These are phyloP conservation scores for Myotis findleyi DNA, from an alignment of 2,797 vertebrate species.

Conservation along the genomic window DNA sequence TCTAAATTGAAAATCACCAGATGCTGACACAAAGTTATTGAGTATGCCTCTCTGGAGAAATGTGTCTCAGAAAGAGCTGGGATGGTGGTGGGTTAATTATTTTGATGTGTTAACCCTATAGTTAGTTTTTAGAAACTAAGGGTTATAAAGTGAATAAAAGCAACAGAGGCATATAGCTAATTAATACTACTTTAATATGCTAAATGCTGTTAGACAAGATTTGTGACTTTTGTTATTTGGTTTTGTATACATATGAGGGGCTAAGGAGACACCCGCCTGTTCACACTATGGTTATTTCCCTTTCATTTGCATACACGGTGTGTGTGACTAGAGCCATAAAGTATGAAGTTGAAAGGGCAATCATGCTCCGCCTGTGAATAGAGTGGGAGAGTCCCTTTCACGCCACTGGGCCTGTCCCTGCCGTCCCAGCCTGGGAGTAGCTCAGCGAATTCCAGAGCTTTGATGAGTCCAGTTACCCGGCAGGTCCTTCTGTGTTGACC, in stretches of 20 bases:
- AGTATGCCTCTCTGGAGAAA: neutral
- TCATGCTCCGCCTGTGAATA: accelerated
- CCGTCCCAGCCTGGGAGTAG: neutral
- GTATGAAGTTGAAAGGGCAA: neutral
- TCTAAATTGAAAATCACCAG: slow-evolving; percentile 9
- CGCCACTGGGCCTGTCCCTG: neutral
- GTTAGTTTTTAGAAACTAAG: slow-evolving; percentile 24
- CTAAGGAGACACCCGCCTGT: neutral
- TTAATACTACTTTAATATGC: neutral
- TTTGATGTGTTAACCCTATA: neutral
- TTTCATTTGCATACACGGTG: neutral
- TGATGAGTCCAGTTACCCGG: neutral
- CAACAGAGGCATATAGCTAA: neutral
- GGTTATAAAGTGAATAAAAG: neutral
- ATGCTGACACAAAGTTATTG: neutral
- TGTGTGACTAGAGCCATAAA: neutral
- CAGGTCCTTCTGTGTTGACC: neutral
- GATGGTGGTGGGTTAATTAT: neutral
- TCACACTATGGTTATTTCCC: neutral
- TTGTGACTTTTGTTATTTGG: neutral
- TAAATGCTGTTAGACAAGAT: neutral
- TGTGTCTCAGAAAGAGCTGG: neutral
- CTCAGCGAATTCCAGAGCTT: neutral
- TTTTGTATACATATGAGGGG: neutral
- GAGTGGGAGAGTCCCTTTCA: neutral